These are phyloP conservation scores for Enteromius radiatus DNA, from an alignment of 2,797 vertebrate species.

Conservation along the genomic window DNA sequence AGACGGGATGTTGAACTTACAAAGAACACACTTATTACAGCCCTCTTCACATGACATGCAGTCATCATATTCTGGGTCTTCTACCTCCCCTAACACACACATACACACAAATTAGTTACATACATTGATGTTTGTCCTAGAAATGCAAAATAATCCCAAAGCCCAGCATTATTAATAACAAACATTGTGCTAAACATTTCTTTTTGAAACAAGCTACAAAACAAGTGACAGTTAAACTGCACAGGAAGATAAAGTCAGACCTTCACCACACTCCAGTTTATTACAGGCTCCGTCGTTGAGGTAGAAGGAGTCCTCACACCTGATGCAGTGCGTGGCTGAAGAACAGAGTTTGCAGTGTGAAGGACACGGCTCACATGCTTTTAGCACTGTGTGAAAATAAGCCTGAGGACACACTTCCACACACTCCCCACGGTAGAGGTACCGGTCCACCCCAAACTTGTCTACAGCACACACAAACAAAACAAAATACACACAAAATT, in stretches of 20 bases:
- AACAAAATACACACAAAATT: background rate
- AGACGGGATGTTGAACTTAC: constrained; percentile 73
- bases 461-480: constrained; percentile 71
- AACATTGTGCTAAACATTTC: background rate
- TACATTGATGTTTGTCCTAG: constrained; percentile 1
- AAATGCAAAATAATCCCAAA: background rate
- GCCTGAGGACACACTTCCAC: constrained; percentile 81
- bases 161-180: background rate
- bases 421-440: constrained; percentile 81
- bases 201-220: background rate
- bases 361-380: constrained; percentile 80
- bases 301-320: constrained; percentile 81
- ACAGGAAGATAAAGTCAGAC: constrained; percentile 69
- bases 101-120: background rate
- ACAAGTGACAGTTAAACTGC: background rate
- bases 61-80: constrained; percentile 84
- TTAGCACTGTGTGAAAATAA: constrained; percentile 75
- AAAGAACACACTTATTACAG: constrained; percentile 85
- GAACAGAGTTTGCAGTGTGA: constrained; percentile 83
- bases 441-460: constrained; percentile 77
- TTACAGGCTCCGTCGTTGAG: constrained; percentile 77
- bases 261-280: constrained; percentile 82
- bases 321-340: constrained; percentile 74
- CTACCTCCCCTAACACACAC: constrained; percentile 80
- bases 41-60: constrained; percentile 89